A percentile compares a stretch with the other conserved stretches of the same genome.
These are phyloP conservation scores for Lacanobia oleracea DNA, from an alignment of 2,888 invertebrate species.

Conservation along the genomic window DNA sequence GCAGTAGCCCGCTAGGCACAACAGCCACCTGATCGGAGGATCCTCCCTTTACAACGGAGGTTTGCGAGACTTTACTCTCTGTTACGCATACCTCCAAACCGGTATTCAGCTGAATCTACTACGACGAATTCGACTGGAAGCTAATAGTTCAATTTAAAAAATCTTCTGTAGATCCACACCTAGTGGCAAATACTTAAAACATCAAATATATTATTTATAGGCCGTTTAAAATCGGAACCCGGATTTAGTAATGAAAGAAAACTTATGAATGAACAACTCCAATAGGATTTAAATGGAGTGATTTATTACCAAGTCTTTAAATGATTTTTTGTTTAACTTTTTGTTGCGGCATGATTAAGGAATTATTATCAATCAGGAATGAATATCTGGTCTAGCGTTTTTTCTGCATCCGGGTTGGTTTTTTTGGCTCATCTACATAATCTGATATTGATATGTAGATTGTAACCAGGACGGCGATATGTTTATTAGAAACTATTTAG, in stretches of 20 bases:
- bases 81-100: too few species aligned
- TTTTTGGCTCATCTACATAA: conserved; percentile 14
- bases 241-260: conserved; percentile 58
- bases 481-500: too few species aligned
- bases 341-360: not conserved
- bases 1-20: too few species aligned
- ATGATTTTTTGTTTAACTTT: conserved; percentile 38
- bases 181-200: not conserved
- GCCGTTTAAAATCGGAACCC: conserved; percentile 40
- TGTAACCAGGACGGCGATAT: not conserved
- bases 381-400: conserved; percentile 3
- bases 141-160: not conserved
- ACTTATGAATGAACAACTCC: conserved; percentile 32
- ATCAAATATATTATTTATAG: conserved; percentile 45
- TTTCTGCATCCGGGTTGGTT: conserved; percentile 7
- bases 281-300: conserved; percentile 27
- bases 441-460: not conserved
- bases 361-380: conserved; percentile 23
- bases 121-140: too few species aligned
- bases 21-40: too few species aligned
- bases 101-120: too few species aligned
- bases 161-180: conserved; percentile 1
- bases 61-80: too few species aligned
- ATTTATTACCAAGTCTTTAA: conserved; percentile 44
- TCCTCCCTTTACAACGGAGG: too few species aligned